Evolutionary conservation across 1,140 invertebrate species (phyloP), one percentile per base, ranked within the genome.

Genomic region (Branchinecta lynchi): DNA sequence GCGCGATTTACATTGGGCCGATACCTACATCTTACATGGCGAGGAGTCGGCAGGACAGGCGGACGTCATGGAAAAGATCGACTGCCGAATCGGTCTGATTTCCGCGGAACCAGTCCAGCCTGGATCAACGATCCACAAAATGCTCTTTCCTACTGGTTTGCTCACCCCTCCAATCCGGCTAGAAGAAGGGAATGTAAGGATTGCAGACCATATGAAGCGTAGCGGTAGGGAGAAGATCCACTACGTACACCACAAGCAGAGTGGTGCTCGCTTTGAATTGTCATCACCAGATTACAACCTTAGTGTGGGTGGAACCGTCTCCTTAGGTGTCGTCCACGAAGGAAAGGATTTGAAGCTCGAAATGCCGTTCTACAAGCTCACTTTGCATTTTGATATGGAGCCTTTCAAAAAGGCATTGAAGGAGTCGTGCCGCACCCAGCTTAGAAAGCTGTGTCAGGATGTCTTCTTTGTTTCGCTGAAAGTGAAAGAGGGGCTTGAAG

Each of bases 361-460:
- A 68, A 32, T 44, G 68, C 68, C 68, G 43, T 68, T 32, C n/a
- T 68, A 44, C 68, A 68, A 68, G 68, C 12, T 68, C 8, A 17
- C 20, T 32, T 45, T 68, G 21, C 68, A 45, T 68, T 68, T 68
- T 45, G 43, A 68, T 20, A 20, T 9, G 9, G 43, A 68, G 45
- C 20, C 68, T 43, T 44, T 68, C 17, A 68, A 44, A 68, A 12
- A 68, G 45, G 17, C 17, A 3, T 67, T 20, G 44, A 67, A 7
- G 66, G 66, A 67, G 7, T 20, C n/a, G n/a, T 20, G 20, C n/a
- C n/a, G n/a, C 60, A 20, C 60, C 3, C 60, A 65, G 60, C n/a
- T 65, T 65, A n/a, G n/a, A 65, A 20, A 65, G 20, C n/a, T 65
- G 20, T 65, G 20, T n/a, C 60, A 20, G 60, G 32, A 32, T 32